phyloP scores from a whole-genome alignment of 2,888 invertebrate genomes.

The Brachylomia viminalis region DNA sequence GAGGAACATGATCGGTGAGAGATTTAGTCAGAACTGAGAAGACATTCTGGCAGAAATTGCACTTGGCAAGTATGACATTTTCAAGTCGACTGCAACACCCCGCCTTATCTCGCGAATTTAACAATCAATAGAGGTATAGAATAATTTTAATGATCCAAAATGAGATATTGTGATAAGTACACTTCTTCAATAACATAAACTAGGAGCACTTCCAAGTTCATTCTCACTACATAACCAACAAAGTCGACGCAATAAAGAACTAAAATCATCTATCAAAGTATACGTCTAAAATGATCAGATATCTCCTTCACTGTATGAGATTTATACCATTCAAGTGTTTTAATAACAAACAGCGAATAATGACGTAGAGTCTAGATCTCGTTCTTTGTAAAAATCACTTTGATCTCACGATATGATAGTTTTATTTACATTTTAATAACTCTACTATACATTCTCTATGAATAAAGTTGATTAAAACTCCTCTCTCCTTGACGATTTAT shows the following conservation, averaged over 20 bases:
- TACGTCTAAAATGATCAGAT: neutral
- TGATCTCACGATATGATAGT: constrained; percentile 51
- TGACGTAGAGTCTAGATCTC: constrained; percentile 17
- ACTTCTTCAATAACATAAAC: neutral
- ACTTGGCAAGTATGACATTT: neutral
- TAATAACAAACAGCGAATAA: constrained; percentile 36
- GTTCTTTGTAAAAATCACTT: constrained; percentile 40
- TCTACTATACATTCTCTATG: constrained; percentile 36
- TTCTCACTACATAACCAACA: neutral
- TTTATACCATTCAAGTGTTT: constrained; percentile 34
- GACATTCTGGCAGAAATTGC: neutral
- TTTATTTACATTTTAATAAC: constrained; percentile 58
- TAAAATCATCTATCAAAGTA: constrained; percentile 3
- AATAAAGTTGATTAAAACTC: constrained; percentile 41
- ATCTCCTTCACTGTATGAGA: constrained; percentile 3
- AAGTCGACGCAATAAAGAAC: neutral
- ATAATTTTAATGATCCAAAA: neutral
- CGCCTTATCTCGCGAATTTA: neutral
- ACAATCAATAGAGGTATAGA: neutral
- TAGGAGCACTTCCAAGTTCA: neutral
- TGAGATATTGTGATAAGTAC: neutral
- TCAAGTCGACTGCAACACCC: neutral
- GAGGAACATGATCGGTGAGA: neutral
- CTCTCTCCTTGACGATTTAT: constrained; percentile 23
- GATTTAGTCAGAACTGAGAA: neutral